A percentile compares a stretch with the other conserved stretches of the same genome.
phyloP scores from a whole-genome alignment of 2,113 vertebrate genomes.

The Chinchilla lanigera region DNA sequence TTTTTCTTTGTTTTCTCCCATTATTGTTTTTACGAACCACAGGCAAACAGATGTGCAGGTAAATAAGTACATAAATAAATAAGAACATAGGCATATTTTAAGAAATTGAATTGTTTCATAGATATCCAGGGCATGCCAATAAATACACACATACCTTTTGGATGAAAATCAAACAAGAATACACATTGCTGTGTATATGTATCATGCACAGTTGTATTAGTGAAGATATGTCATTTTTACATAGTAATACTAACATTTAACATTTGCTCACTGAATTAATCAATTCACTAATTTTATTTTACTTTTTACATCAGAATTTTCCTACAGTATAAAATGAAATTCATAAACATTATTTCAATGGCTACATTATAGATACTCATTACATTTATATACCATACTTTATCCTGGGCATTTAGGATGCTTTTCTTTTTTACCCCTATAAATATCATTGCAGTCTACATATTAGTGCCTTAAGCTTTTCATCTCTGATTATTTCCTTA shows the following conservation, averaged over 20 bases:
- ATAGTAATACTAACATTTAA: neutral
- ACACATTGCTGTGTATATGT: neutral
- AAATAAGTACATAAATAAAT: neutral
- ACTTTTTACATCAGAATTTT: conserved; percentile 5
- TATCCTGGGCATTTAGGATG: neutral
- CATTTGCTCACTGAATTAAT: neutral
- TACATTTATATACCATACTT: neutral
- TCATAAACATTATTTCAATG: conserved; percentile 1
- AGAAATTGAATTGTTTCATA: neutral
- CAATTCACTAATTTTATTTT: neutral
- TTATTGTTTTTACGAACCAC: neutral
- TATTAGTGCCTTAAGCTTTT: conserved; percentile 27
- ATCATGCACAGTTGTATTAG: neutral
- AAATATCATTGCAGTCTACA: neutral
- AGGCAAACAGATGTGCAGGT: neutral
- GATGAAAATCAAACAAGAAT: neutral
- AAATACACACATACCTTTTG: neutral
- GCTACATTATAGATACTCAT: neutral
- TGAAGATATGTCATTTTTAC: neutral
- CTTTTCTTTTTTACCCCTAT: neutral
- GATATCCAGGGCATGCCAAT: neutral
- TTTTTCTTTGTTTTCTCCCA: neutral
- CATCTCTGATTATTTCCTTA: conserved; percentile 47
- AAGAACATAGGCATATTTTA: neutral
- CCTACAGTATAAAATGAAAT: conserved; percentile 31